Evolutionary conservation across 1,140 invertebrate genomes (phyloP).

Genomic region (Ptiloglossa arizonensis): DNA sequence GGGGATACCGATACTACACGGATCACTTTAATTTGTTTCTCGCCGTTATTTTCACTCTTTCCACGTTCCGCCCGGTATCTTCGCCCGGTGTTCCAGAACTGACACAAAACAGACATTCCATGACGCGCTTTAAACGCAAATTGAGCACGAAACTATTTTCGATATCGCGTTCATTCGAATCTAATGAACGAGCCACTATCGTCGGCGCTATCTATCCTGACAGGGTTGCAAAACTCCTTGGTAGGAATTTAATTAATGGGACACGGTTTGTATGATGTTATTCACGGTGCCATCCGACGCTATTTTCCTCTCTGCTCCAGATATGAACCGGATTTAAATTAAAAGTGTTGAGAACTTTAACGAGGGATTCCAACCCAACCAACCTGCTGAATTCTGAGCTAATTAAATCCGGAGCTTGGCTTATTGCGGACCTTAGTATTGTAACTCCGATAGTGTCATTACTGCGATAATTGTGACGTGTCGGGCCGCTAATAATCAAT

Average conservation of each 20-base stretch:
- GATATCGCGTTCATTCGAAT: slow-evolving; percentile 67
- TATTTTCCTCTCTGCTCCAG: slow-evolving; percentile 58
- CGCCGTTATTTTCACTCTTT: not conserved
- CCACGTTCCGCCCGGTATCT: slow-evolving; percentile 10
- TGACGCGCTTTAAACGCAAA: slow-evolving; percentile 62
- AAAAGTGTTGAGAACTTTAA: slow-evolving; percentile 76
- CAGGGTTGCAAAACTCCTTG: slow-evolving; percentile 70
- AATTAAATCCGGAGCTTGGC: slow-evolving; percentile 71
- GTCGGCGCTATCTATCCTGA: slow-evolving; percentile 55
- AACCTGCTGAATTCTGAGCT: slow-evolving; percentile 64
- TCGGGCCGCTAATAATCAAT: not conserved
- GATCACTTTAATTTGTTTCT: slow-evolving; percentile 5
- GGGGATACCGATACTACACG: too few species aligned
- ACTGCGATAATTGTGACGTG: slow-evolving; percentile 11
- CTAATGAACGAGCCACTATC: slow-evolving; percentile 70
- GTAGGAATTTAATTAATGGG: slow-evolving; percentile 79
- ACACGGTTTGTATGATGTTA: slow-evolving; percentile 76
- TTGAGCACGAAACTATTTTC: slow-evolving; percentile 75
- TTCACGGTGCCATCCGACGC: slow-evolving; percentile 61
- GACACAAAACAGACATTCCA: slow-evolving; percentile 54
- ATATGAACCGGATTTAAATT: slow-evolving; percentile 78
- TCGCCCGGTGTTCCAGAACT: not conserved
- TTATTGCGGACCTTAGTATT: slow-evolving; percentile 40
- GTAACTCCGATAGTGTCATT: slow-evolving; percentile 26
- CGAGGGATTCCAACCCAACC: slow-evolving; percentile 61